Conservation (phyloP, 2,888 invertebrate genomes). For the Ennomos erosarius region DNA sequence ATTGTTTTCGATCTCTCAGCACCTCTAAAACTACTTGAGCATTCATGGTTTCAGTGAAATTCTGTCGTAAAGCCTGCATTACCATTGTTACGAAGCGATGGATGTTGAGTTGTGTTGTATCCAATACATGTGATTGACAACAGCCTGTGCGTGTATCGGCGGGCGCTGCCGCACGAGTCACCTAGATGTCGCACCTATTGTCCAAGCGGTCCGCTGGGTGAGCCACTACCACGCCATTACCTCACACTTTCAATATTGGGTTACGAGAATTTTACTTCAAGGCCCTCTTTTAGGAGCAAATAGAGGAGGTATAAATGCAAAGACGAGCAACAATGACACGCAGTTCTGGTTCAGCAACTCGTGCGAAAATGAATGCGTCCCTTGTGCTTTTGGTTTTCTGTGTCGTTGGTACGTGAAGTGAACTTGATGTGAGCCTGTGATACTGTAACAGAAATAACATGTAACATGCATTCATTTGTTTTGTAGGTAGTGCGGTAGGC, state of each 20-base stretch:
- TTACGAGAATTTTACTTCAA: constrained; percentile 85
- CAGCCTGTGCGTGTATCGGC: constrained; percentile 71
- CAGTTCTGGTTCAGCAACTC: constrained; percentile 74
- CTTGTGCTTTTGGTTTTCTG: constrained; percentile 68
- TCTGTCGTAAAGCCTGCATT: constrained; percentile 44
- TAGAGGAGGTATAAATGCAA: constrained; percentile 81
- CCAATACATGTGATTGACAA: constrained; percentile 47
- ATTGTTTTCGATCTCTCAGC: constrained; percentile 23
- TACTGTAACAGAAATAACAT: constrained; percentile 19
- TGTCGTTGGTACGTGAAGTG: constrained; percentile 75
- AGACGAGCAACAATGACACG: constrained; percentile 72
- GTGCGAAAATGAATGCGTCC: constrained; percentile 75
- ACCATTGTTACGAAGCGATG: constrained; percentile 45
- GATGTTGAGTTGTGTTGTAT: constrained; percentile 28
- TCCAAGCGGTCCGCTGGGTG: constrained; percentile 75
- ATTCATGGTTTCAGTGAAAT: constrained; percentile 40
- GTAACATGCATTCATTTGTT: constrained; percentile 36
- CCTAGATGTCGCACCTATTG: constrained; percentile 84
- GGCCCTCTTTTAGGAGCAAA: constrained; percentile 81
- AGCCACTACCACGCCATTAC: constrained; percentile 76
- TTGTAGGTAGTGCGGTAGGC: constrained; percentile 70
- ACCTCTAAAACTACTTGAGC: constrained; percentile 35
- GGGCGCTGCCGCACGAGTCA: constrained; percentile 71
- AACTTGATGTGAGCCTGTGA: constrained; percentile 37
- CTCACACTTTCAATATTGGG: constrained; percentile 84